Conservation (phyloP, 2,797 vertebrate genomes). For the Pteropus rufus region DNA sequence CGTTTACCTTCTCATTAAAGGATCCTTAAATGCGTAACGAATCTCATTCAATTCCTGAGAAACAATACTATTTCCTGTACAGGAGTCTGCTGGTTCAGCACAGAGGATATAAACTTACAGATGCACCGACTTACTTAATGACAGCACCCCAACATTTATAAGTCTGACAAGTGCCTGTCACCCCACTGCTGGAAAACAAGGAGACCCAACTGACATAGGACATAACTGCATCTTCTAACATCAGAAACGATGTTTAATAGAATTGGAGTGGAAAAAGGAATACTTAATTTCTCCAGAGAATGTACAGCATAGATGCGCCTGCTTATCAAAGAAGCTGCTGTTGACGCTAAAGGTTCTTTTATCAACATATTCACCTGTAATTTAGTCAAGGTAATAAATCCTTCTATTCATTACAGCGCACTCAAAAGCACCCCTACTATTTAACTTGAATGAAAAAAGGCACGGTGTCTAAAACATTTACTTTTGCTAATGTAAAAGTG, state of each 20-base stretch:
- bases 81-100: background rate
- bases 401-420: constrained; percentile 79
- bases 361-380: constrained; percentile 81
- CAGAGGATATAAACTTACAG: background rate
- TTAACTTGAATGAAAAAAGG: constrained; percentile 82
- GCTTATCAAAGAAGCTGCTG: constrained; percentile 80
- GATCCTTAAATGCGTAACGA: background rate
- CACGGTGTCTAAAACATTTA: constrained; percentile 86
- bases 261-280: constrained; percentile 59
- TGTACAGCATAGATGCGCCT: constrained; percentile 53
- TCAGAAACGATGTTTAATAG: constrained; percentile 58
- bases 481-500: constrained; percentile 87
- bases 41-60: background rate
- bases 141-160: constrained; percentile 33
- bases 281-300: constrained; percentile 78
- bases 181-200: constrained; percentile 37
- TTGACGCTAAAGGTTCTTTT: constrained; percentile 74
- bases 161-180: constrained; percentile 25
- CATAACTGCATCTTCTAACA: constrained; percentile 49
- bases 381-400: constrained; percentile 84
- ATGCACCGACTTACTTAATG: background rate
- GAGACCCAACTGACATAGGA: background rate
- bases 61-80: background rate
- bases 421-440: constrained; percentile 78
- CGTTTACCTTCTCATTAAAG: constrained; percentile 32